Conservation (phyloP, 1,140 invertebrate genomes). For the Cherax destructor region DNA sequence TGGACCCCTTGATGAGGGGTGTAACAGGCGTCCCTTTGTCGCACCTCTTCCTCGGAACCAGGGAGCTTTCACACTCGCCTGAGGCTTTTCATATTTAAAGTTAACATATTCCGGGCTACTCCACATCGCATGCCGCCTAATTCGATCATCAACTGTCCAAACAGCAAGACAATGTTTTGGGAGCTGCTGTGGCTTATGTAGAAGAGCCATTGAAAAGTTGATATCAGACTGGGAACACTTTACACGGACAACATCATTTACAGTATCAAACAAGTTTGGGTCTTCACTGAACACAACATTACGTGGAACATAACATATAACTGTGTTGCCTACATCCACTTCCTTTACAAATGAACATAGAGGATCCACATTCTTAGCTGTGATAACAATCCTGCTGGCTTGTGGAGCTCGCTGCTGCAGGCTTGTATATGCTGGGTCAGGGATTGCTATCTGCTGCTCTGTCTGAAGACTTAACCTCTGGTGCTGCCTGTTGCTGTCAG, state of each 20-base stretch:
- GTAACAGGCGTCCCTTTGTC: constrained; percentile 28
- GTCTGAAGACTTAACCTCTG: constrained; percentile 29
- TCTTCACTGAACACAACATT: constrained; percentile 66
- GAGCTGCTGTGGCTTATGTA: constrained; percentile 57
- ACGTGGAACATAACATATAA: constrained; percentile 64
- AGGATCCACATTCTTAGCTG: constrained; percentile 52
- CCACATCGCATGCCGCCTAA: constrained; percentile 60
- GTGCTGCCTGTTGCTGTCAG: constrained; percentile 34
- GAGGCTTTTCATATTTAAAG: constrained; percentile 40
- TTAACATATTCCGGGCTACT: constrained; percentile 62
- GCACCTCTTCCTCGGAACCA: constrained; percentile 46
- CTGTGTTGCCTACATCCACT: constrained; percentile 64
- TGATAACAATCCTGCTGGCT: constrained; percentile 66
- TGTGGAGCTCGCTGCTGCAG: constrained; percentile 56
- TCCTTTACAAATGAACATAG: constrained; percentile 55
- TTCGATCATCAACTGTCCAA: constrained; percentile 60
- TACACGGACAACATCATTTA: constrained; percentile 55
- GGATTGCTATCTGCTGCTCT: constrained; percentile 16
- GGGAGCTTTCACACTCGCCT: constrained; percentile 36
- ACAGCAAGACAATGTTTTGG: constrained; percentile 60
- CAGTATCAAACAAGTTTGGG: constrained; percentile 57
- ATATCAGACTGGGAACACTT: constrained; percentile 60
- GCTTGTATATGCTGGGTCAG: constrained; percentile 41
- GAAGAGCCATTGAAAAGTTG: constrained; percentile 59
- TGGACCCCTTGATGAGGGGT: constrained; percentile 47